A percentile compares a stretch with the other conserved stretches of the same genome.
phyloP scores from a whole-genome alignment of 2,797 vertebrate species.

The Falco biarmicus region DNA sequence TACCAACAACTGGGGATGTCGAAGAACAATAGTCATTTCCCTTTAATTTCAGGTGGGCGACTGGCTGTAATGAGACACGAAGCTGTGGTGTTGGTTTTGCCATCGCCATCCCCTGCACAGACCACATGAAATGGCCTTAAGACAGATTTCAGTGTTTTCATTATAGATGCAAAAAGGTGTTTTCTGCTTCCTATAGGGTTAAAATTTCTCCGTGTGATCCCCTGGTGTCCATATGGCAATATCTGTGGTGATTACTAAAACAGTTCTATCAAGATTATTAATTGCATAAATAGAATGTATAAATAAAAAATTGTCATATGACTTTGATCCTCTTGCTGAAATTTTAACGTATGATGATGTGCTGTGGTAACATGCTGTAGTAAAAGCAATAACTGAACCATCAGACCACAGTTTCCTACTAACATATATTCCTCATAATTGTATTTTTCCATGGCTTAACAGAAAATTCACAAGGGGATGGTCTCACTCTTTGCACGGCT shows the following conservation, averaged over 20 bases:
- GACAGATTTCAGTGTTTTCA: background rate
- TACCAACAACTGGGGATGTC: background rate
- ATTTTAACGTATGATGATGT: background rate
- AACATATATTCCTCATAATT: background rate
- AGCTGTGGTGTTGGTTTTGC: background rate
- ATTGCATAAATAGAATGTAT: slow-evolving; percentile 31
- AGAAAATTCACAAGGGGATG: slow-evolving; percentile 12
- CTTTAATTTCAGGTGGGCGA: background rate
- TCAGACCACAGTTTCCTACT: background rate
- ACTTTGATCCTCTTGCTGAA: slow-evolving; percentile 27
- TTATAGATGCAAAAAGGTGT: background rate
- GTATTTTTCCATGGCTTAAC: slow-evolving; percentile 15
- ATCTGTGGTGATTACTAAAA: slow-evolving; percentile 40
- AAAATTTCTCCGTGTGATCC: background rate
- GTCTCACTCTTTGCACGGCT: background rate
- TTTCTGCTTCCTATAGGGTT: slow-evolving; percentile 8
- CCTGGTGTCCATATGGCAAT: background rate
- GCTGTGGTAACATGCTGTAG: background rate
- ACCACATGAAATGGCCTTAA: background rate
- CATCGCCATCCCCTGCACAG: background rate
- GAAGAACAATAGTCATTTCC: background rate
- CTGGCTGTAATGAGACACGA: background rate
- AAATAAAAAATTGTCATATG: slow-evolving; percentile 6
- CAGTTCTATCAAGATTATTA: slow-evolving; percentile 42
- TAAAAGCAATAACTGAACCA: background rate